phyloP scores from a whole-genome alignment of 2,888 invertebrate genomes.

The Octonoba sinensis region DNA sequence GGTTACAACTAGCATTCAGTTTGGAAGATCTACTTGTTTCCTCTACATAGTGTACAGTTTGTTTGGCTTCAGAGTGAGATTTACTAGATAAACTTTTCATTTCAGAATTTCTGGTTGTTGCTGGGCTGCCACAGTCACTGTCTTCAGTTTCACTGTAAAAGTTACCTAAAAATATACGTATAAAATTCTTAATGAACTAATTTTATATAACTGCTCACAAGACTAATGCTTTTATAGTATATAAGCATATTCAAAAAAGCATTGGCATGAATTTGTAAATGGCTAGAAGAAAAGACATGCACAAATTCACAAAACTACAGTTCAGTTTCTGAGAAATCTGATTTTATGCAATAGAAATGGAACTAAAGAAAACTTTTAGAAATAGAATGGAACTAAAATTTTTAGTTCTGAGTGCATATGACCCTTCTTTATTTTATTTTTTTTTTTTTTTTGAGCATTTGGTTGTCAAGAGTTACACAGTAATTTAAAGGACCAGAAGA shows the following conservation, averaged over 20 bases:
- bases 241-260: neutral
- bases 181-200: neutral
- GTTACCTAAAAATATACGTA: conserved; percentile 67
- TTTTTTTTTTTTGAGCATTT: too few relatives aligned
- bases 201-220: neutral
- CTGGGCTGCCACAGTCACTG: conserved; percentile 65
- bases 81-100: too few relatives aligned
- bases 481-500: too few relatives aligned
- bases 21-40: neutral
- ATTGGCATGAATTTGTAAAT: too few relatives aligned
- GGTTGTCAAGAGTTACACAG: too few relatives aligned
- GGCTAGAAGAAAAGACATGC: too few relatives aligned
- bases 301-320: too few relatives aligned
- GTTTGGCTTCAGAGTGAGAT: neutral
- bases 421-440: too few relatives aligned
- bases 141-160: conserved; percentile 77
- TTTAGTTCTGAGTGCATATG: neutral
- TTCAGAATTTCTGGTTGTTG: conserved; percentile 10
- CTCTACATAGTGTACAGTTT: neutral
- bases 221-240: neutral
- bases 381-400: neutral
- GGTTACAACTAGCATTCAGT: too few relatives aligned
- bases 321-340: too few relatives aligned
- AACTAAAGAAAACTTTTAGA: neutral
- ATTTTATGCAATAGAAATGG: too few relatives aligned